Evolutionary conservation across 1,140 invertebrate genomes (phyloP).

Genomic region (Agraylea sexmaculata): DNA sequence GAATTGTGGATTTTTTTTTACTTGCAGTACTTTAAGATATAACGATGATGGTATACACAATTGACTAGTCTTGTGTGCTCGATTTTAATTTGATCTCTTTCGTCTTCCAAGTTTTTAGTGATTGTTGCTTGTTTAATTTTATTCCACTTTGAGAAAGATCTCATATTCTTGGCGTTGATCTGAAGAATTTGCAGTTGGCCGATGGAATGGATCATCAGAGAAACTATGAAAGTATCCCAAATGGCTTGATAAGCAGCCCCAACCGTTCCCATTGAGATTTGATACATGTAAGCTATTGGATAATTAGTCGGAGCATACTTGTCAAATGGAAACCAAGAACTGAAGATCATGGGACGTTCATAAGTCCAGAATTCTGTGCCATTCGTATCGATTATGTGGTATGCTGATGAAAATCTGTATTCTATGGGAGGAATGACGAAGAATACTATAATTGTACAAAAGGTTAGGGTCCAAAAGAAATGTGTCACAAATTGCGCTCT

Average conservation of each 20-base stretch:
- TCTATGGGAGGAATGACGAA: constrained; percentile 19
- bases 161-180: no score
- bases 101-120: constrained; percentile 13
- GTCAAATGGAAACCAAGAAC: constrained; percentile 23
- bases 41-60: constrained; percentile 22
- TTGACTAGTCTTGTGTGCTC: constrained; percentile 12
- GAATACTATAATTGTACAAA: constrained; percentile 17
- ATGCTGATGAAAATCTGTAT: constrained; percentile 16
- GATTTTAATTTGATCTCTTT: constrained; percentile 5
- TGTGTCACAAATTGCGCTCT: constrained; percentile 14
- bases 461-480: constrained; percentile 16
- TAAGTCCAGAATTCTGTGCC: constrained; percentile 18
- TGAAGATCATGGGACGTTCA: constrained; percentile 20
- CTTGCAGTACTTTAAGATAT: constrained; percentile 11
- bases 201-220: constrained; percentile 21
- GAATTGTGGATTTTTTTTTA: constrained; percentile 6
- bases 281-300: constrained; percentile 16
- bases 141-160: no score
- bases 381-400: constrained; percentile 15
- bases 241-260: constrained; percentile 17
- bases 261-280: constrained; percentile 18
- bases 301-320: constrained; percentile 16
- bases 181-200: constrained; percentile 21
- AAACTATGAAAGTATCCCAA: constrained; percentile 20
- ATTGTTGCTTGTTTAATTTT: no score